Base-by-base conservation (phyloP, 1,140 invertebrate species). In the Teleogryllus occipitalis region DNA sequence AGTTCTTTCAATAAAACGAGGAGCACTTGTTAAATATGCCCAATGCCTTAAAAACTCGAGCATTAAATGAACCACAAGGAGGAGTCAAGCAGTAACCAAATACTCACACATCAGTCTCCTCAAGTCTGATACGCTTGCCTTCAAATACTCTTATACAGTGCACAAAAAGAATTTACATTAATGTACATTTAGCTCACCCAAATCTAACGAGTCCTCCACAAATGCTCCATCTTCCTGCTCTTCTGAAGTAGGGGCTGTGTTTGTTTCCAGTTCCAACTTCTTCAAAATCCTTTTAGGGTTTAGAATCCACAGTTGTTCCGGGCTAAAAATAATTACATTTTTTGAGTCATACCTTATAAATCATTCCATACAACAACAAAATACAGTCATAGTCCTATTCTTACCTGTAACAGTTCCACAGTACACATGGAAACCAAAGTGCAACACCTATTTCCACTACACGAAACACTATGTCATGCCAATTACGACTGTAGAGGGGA, bases 401-500 rank as follows among this genome's bases (percentile, higher is more conserved):
- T 84, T 84, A 90, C 87, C 93, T 93, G 89, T 96, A 96, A 83
- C 94, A 97, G 87, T 98, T 98, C 96, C 96, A 98, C 47, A 98
- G 88, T 18, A 95, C 94, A 87, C 96, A 97, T 5, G 96, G 96
- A 87, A 97, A 97, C 96, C 96, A 98, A 81, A 98, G 85, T 80
- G 93, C 94, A 76, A 97, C 95, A n/a, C 95, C 96, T 82, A 97
- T 94, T 90, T 98, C 96, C 77, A 95, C 94, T 74, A 96, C 89
- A 27, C 95, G 92, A 86, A 97, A 97, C 80, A 96, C 90, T 81
- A 98, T 89, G 86, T 97, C 95, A 86, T 97, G 94, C 90, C 93
- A 95, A 87, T 97, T 98, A 82, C 95, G 91, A 22, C 94, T 96
- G 80, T 94, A 90, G 10, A 97, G 89, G 48, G 95, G 95, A 77